Base-by-base conservation (phyloP, 1,140 invertebrate genomes). In the Drosophila sucinea region DNA sequence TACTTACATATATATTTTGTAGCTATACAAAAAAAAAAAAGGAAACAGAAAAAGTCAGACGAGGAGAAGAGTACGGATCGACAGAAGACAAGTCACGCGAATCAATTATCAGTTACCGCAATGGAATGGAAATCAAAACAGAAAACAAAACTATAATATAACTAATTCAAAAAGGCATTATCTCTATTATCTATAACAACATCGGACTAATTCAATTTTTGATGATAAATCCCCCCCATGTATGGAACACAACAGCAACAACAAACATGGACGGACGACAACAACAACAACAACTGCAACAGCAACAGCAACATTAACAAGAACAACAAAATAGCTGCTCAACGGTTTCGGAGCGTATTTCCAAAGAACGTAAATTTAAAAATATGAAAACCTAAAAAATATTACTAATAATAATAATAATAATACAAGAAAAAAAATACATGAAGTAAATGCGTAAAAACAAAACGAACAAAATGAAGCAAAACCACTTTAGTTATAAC, bases 261-360 rank as follows among this genome's bases (percentile, higher is more conserved):
- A n/a, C 17, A 47, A 47, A 1, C 33, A 35, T 35, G 33, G 44
- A 56, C 41, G 29, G 70, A 68, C 10, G 54, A 55, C 10, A 64
- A 63, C 1, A 68, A 68, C 44, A 71, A 67, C 64, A 62, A 67
- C 10, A 70, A 78, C 51, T 70, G 67, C 58, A 86, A 81, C 63
- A 78, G 47, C 8, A 60, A 65, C 2, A 70, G 69, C 47, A 73
- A 69, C 65, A 70, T 23, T 25, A 64, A 57, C 17, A 33, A 56
- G 5, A 74, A 77, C 64, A 74, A 77, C 71, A 69, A 78, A 90
- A 90, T 83, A 90, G 78, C 83, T 90, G 87, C 87, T 90, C 89
- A 90, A 90, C 83, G 89, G 89, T 90, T 90, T 90, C 89, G 89
- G 89, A 90, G 89, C 89, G 87, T 90, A 90, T 90, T 90, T 90